A percentile compares a stretch with the other conserved stretches of the same genome.
phyloP scores from a whole-genome alignment of 2,113 vertebrate genomes.

The Pseudonaja textilis region DNA sequence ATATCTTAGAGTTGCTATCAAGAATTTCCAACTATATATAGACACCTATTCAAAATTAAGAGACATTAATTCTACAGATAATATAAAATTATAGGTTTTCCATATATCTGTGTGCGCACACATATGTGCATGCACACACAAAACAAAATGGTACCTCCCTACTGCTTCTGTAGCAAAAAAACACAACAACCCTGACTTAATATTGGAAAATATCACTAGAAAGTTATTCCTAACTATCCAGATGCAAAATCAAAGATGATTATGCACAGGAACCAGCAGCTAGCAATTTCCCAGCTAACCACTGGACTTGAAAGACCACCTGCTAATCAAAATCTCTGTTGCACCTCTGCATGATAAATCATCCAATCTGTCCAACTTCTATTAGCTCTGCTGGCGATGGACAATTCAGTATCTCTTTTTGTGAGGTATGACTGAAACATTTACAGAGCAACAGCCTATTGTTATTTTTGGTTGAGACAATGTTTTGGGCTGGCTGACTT shows the following conservation, averaged over 20 bases:
- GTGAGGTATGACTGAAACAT: neutral
- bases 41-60: neutral
- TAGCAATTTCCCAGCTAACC: neutral
- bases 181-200: neutral
- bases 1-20: neutral
- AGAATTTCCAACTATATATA: neutral
- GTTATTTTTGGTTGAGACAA: neutral
- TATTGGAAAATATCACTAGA: neutral
- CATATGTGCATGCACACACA: too few relatives aligned
- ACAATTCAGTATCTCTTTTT: neutral
- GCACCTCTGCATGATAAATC: neutral
- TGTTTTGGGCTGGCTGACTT: neutral
- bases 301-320: neutral
- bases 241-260: neutral
- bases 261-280: neutral
- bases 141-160: too few relatives aligned
- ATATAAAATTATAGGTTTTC: neutral
- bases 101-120: too few relatives aligned
- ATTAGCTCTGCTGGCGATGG: neutral
- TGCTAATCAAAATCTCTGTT: neutral
- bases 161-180: too few relatives aligned
- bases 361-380: neutral
- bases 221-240: neutral
- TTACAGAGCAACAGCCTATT: neutral
- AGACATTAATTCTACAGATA: neutral